Base-by-base conservation (phyloP, 2,888 invertebrate genomes). In the Pardosa pseudoannulata region DNA sequence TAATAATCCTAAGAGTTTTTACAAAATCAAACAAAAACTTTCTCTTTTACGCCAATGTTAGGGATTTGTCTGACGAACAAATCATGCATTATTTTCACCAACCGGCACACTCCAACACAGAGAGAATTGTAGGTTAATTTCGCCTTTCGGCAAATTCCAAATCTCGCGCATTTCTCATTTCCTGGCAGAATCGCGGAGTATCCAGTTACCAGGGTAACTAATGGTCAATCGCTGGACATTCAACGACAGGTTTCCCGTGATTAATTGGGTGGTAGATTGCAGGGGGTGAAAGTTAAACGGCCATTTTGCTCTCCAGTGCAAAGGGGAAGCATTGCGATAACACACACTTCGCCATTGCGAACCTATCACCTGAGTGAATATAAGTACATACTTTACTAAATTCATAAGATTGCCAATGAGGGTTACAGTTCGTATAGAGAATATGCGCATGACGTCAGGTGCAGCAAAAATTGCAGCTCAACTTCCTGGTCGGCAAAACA, bases 191-290 rank as follows among this genome's bases (percentile, higher is more conserved):
- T 56, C 23, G 56, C 56, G 9, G 9, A 19, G 56, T 56, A 16
- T 56, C 23, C 56, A 56, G 56, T 56, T 56, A 56, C 56, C 56
- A 23, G 23, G 23, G 56, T 16, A 56, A 56, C 56, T 23, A 23
- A 56, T 23, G 56, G 56, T 56, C 56, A 56, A 23, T 56, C 56
- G 56, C 23, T 56, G 56, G 56, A 56, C 56, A 56, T 56, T 56
- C 56, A 56, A 23, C 56, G 19, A 11, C 56, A 56, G 56, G 56
- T 56, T 56, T 56, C 5, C 23, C 56, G 7, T 23, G 56, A 56
- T 56, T 56, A 56, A 56, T 56, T 56, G 56, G 56, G 56, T 23
- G 23, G 56, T 1, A 56, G 56, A 56, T 56, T 56, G 23, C 56
- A 56, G 56, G 23, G 56, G 56, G 56, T 56, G 56, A 56, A 23